Evolutionary conservation across 2,113 vertebrate genomes (phyloP).

Genomic region (Lanius collurio): DNA sequence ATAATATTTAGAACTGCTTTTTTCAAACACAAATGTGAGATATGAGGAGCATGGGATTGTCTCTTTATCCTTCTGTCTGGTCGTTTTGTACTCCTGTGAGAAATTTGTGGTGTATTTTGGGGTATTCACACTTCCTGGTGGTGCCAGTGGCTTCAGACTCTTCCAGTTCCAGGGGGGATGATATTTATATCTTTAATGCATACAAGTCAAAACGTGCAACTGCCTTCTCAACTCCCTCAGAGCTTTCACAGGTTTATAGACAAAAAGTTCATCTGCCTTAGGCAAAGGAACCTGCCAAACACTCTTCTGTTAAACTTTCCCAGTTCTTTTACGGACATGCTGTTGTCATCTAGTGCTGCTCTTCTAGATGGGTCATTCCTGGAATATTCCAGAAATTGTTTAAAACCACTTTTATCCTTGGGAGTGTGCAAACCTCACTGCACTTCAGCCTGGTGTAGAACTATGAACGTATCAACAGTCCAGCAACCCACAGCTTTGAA

Average conservation of each 20-base stretch:
- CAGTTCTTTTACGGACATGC: not conserved
- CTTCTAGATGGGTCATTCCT: not conserved
- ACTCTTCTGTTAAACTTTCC: not conserved
- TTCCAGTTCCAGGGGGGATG: not conserved
- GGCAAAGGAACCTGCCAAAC: not conserved
- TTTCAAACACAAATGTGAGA: not conserved
- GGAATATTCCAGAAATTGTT: not conserved
- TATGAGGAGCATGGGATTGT: not conserved
- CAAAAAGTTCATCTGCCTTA: not conserved
- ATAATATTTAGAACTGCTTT: not conserved
- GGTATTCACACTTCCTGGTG: not conserved
- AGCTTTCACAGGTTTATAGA: constrained; percentile 22
- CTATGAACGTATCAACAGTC: not conserved
- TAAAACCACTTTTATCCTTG: not conserved
- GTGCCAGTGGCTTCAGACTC: not conserved
- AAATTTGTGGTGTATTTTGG: not conserved
- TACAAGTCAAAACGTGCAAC: not conserved
- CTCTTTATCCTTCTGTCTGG: not conserved
- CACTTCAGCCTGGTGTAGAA: not conserved
- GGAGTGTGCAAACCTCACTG: not conserved
- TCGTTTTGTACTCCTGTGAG: not conserved
- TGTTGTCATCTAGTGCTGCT: not conserved
- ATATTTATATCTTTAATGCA: not conserved
- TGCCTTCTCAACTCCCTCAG: not conserved
- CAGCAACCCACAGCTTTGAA: not conserved